Base-by-base conservation (phyloP, 2,797 vertebrate genomes). In the Argyrosomus regius region DNA sequence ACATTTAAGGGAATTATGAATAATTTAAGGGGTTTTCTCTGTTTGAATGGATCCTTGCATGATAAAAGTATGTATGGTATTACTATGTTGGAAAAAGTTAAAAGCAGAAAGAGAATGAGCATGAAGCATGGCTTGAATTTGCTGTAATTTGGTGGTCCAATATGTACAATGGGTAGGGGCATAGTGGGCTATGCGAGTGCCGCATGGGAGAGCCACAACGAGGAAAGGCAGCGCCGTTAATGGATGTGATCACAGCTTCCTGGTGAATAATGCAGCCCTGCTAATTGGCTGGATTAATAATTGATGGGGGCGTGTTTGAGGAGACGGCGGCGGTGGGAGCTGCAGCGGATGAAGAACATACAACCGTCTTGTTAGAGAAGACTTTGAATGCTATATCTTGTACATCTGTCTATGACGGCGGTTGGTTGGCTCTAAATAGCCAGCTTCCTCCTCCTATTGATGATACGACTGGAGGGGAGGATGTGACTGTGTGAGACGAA, bases 221-320 rank as follows among this genome's bases (percentile, higher is more conserved):
- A 87, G 75, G 45, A 45, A 49, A 73, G 31, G 87, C 84, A 46
- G 76, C 61, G 66, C 70, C 59, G 77, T 87, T 90, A 93, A 92
- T 94, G 90, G 78, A 92, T 84, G 90, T 93, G 92, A 90, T 88
- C 61, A 69, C 88, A 81, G 87, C 84, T 91, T 91, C 90, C 92
- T 89, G 89, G 92, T 92, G 93, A 95, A 96, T 96, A 95, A 97
- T 96, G 95, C 89, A 90, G 90, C 82, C 74, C 68, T 87, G 84
- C 92, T 96, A 97, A 97, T 97, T 96, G 95, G 92, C 88, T 85
- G 85, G 82, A 88, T 97, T 92, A 96, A 97, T 96, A 96, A 97
- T 96, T 95, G 85, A 97, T 83, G 81, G 58, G 22, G 81, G 89
- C 20, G 77, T 72, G 81, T 92, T 77, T 20, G 70, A 70, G 69